phyloP scores from a whole-genome alignment of 2,888 invertebrate species.

The Molanna angustata region DNA sequence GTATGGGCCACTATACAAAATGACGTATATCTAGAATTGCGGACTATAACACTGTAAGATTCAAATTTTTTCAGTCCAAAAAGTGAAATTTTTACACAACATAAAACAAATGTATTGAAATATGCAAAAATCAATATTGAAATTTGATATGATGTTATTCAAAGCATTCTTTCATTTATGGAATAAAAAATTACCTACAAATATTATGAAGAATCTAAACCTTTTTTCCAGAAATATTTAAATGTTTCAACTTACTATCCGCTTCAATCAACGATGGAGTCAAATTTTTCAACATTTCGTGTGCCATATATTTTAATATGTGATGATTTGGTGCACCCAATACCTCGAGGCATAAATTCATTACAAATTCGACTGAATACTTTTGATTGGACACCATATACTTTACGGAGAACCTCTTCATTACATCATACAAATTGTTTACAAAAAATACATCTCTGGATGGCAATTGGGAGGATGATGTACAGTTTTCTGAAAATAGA shows the following conservation, averaged over 20 bases:
- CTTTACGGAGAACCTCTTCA: slow-evolving; percentile 35
- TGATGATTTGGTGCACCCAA: slow-evolving; percentile 30
- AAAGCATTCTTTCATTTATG: too few relatives aligned
- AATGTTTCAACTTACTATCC: slow-evolving; percentile 38
- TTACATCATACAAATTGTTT: slow-evolving; percentile 38
- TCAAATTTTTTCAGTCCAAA: too few relatives aligned
- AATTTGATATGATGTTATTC: too few relatives aligned
- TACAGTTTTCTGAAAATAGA: slow-evolving; percentile 20
- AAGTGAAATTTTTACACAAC: too few relatives aligned
- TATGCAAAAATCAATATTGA: too few relatives aligned
- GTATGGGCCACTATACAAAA: too few relatives aligned
- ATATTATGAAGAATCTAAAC: too few relatives aligned
- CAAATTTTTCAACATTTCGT: slow-evolving; percentile 45
- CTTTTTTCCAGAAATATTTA: background rate
- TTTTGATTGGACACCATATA: slow-evolving; percentile 15
- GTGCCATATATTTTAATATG: slow-evolving; percentile 42
- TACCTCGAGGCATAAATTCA: slow-evolving; percentile 27
- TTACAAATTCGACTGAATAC: slow-evolving; percentile 12
- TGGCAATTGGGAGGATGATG: slow-evolving; percentile 15
- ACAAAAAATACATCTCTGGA: slow-evolving; percentile 37
- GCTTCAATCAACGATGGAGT: slow-evolving; percentile 46
- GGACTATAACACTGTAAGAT: too few relatives aligned
- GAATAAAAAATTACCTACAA: too few relatives aligned
- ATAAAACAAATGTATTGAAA: too few relatives aligned
- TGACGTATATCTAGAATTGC: too few relatives aligned